Evolutionary conservation across 2,797 vertebrate species (phyloP).

Genomic region (Cynopterus sphinx): DNA sequence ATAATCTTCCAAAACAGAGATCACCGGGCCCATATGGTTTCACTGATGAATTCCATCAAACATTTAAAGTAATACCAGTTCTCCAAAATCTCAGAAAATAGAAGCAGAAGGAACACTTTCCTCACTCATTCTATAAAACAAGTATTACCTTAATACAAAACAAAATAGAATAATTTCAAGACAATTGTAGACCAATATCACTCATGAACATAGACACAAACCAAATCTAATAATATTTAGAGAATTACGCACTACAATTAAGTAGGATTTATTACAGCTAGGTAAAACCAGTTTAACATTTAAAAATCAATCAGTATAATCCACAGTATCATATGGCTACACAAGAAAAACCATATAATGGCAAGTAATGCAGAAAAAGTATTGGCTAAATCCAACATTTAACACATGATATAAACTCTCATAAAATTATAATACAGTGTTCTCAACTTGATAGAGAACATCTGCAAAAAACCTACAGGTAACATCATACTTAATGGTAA

Average conservation of each 20-base stretch:
- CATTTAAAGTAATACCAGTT: neutral
- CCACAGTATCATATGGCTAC: neutral
- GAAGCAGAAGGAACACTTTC: neutral
- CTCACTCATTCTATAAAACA: neutral
- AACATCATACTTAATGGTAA: neutral
- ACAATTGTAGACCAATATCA: neutral
- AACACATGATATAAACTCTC: neutral
- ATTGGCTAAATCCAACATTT: neutral
- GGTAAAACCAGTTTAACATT: neutral
- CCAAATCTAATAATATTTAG: neutral
- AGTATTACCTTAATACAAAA: neutral
- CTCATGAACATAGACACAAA: neutral
- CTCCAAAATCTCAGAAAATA: neutral
- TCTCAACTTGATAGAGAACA: neutral
- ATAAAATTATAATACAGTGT: neutral
- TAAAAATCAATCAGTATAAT: neutral
- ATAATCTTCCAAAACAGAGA: neutral
- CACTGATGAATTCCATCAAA: neutral
- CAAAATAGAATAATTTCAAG: neutral
- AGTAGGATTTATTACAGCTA: neutral
- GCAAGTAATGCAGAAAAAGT: neutral
- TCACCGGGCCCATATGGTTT: neutral
- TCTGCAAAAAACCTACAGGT: neutral
- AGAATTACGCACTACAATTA: neutral
- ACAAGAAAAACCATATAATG: neutral